phyloP scores from a whole-genome alignment of 2,888 invertebrate genomes.

The Sycophila texana region DNA sequence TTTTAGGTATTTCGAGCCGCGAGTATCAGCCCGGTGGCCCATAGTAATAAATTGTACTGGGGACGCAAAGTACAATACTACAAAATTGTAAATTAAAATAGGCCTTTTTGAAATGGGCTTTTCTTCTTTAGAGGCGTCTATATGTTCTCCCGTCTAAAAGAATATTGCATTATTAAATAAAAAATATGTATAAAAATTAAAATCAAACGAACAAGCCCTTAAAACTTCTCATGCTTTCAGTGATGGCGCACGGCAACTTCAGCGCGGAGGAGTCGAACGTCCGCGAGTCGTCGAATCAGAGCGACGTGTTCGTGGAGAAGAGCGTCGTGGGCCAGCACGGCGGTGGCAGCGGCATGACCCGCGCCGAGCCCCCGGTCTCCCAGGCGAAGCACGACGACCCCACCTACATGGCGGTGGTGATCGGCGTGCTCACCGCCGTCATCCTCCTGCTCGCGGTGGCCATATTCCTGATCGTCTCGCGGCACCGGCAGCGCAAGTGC shows the following conservation, averaged over 20 bases:
- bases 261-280: conserved; percentile 81
- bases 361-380: conserved; percentile 80
- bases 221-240: conserved; percentile 69
- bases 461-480: conserved; percentile 84
- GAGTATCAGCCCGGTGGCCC: no score
- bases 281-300: conserved; percentile 76
- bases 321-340: conserved; percentile 69
- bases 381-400: conserved; percentile 84
- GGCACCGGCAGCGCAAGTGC: conserved; percentile 84
- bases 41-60: no score
- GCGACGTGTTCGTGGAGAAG: conserved; percentile 76
- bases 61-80: no score
- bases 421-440: conserved; percentile 86
- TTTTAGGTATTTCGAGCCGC: no score
- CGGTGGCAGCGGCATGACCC: conserved; percentile 40
- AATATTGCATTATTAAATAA: no score
- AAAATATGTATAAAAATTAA: no score
- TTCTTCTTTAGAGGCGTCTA: no score
- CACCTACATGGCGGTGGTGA: conserved; percentile 85
- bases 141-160: no score
- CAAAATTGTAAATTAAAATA: no score
- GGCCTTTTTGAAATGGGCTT: no score
- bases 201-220: neutral
- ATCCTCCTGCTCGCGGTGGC: conserved; percentile 84
- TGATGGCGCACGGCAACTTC: conserved; percentile 85